phyloP scores from a whole-genome alignment of 2,797 vertebrate species.

The Pangasius mekongensis region DNA sequence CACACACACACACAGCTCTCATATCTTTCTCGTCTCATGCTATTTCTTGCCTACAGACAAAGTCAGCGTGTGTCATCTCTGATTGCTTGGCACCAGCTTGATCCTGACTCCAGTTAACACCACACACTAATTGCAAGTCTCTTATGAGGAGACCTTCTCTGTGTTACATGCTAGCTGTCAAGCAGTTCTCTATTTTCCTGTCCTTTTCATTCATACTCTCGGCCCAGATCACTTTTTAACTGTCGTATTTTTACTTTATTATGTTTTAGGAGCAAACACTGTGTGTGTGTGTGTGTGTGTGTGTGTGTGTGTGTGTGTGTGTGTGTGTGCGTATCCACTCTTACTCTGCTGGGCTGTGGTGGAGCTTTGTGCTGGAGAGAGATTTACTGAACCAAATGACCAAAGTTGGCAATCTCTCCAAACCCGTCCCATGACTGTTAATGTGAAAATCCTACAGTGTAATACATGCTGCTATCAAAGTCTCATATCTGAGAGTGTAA shows the following conservation, averaged over 20 bases:
- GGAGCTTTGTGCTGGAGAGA: background rate
- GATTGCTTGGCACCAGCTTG: slow-evolving; percentile 44
- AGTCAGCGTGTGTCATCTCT: slow-evolving; percentile 52
- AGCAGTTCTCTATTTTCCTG: slow-evolving; percentile 32
- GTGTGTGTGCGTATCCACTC: background rate
- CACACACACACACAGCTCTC: background rate
- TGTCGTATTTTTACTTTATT: background rate
- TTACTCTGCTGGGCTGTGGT: background rate
- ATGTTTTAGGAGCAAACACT: background rate
- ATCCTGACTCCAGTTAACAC: background rate
- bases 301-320: background rate
- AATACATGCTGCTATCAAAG: background rate
- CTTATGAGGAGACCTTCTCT: slow-evolving; percentile 41
- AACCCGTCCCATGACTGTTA: background rate
- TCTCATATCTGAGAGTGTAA: background rate
- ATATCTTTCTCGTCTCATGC: slow-evolving; percentile 24
- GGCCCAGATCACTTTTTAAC: background rate
- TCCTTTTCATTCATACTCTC: background rate
- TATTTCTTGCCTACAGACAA: slow-evolving; percentile 31
- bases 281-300: background rate
- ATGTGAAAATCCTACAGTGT: background rate
- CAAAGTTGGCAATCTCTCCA: background rate
- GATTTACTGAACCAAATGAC: background rate
- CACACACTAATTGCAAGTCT: slow-evolving; percentile 43
- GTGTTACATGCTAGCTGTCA: slow-evolving; percentile 19